phyloP scores from a whole-genome alignment of 2,888 invertebrate species.

The Muschampia plurimacula region DNA sequence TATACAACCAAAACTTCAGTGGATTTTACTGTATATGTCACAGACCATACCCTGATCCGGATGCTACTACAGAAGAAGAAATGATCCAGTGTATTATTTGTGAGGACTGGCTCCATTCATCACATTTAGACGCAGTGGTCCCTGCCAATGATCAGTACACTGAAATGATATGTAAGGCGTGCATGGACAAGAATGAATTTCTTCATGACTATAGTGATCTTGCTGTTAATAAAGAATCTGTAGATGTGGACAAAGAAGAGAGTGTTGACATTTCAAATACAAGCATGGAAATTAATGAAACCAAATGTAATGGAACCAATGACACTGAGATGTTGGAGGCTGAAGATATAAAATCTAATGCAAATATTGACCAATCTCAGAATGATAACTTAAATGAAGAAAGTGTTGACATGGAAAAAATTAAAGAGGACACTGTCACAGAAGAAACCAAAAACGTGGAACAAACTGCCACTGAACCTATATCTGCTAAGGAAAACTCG shows the following conservation, averaged over 20 bases:
- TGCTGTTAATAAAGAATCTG: constrained; percentile 63
- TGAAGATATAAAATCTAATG: constrained; percentile 36
- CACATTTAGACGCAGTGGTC: constrained; percentile 88
- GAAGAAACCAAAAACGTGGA: background rate
- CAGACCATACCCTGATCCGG: constrained; percentile 97
- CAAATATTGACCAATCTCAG: background rate
- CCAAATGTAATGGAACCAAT: constrained; percentile 43
- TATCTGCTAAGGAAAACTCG: background rate
- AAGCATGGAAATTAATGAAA: constrained; percentile 43
- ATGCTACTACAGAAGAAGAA: constrained; percentile 92
- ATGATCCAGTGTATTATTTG: constrained; percentile 99
- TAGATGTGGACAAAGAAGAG: constrained; percentile 36
- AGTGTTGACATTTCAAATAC: constrained; percentile 55
- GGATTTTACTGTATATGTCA: constrained; percentile 97
- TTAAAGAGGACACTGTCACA: background rate
- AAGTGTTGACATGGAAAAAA: constrained; percentile 15
- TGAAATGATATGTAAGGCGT: constrained; percentile 93
- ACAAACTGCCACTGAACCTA: background rate
- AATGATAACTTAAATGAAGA: constrained; percentile 6
- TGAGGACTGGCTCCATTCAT: constrained; percentile 98
- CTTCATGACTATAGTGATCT: constrained; percentile 88
- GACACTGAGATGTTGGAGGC: constrained; percentile 34
- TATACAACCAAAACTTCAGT: too few species aligned
- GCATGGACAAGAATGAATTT: constrained; percentile 91
- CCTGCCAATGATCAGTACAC: constrained; percentile 87